Percentiles rank a stretch among this genome's conserved stretches.
phyloP scores from a whole-genome alignment of 2,888 invertebrate species.

The Nephrotoma flavescens region DNA sequence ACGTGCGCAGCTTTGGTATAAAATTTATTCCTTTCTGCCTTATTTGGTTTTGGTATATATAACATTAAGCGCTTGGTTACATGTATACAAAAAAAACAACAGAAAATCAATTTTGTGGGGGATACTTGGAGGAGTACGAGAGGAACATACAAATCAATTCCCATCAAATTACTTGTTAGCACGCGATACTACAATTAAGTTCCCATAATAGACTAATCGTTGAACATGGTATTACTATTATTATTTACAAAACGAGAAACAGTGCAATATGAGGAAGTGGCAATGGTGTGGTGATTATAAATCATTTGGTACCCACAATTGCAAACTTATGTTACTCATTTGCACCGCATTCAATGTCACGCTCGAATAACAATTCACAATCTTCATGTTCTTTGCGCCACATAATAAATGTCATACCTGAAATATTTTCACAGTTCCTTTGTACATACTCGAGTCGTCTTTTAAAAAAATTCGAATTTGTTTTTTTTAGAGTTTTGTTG shows the following conservation, averaged over 20 bases:
- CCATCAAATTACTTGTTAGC: background rate
- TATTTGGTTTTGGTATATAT: background rate
- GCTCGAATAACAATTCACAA: background rate
- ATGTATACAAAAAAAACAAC: background rate
- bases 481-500: background rate
- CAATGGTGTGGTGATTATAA: background rate
- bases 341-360: background rate
- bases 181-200: background rate
- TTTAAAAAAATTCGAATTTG: background rate
- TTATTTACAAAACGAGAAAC: background rate
- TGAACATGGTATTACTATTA: background rate
- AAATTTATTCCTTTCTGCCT: background rate
- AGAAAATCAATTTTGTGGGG: background rate
- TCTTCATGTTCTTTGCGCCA: background rate
- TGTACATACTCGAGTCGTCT: background rate
- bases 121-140: background rate
- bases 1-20: background rate
- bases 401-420: background rate
- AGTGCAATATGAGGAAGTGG: background rate
- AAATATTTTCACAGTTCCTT: background rate
- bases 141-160: background rate
- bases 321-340: background rate
- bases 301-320: background rate
- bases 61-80: background rate
- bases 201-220: background rate